Evolutionary conservation across 1,140 invertebrate species (phyloP).

Genomic region (Samia ricini): DNA sequence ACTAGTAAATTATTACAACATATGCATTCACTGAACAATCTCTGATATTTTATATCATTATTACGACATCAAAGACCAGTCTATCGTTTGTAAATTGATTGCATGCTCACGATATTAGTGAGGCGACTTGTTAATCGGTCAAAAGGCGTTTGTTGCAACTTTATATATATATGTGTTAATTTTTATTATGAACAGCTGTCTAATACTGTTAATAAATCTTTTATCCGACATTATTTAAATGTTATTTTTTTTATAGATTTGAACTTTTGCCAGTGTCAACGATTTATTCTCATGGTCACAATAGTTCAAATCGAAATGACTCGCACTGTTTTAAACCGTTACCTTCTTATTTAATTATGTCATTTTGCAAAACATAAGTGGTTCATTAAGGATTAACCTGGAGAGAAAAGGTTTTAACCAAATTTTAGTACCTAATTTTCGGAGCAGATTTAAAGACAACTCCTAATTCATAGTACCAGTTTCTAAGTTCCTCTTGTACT

Average conservation of each 20-base stretch:
- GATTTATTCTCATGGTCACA: not conserved
- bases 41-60: not conserved
- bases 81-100: not conserved
- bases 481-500: no score
- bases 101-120: not conserved
- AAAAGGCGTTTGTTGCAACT: not conserved
- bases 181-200: not conserved
- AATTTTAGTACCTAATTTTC: no score
- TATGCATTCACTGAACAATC: not conserved
- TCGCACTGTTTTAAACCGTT: not conserved
- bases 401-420: no score
- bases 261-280: not conserved
- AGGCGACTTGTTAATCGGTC: not conserved
- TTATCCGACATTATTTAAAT: not conserved
- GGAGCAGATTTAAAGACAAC: no score
- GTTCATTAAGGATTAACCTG: no score
- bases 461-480: no score
- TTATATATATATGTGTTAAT: not conserved
- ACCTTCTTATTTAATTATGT: no score
- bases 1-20: slow-evolving; percentile 1
- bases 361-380: no score
- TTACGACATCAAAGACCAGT: not conserved
- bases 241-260: not conserved
- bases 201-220: not conserved
- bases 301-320: not conserved